Evolutionary conservation across 2,797 vertebrate species (phyloP).

Genomic region (Chiroxiphia lanceolata): DNA sequence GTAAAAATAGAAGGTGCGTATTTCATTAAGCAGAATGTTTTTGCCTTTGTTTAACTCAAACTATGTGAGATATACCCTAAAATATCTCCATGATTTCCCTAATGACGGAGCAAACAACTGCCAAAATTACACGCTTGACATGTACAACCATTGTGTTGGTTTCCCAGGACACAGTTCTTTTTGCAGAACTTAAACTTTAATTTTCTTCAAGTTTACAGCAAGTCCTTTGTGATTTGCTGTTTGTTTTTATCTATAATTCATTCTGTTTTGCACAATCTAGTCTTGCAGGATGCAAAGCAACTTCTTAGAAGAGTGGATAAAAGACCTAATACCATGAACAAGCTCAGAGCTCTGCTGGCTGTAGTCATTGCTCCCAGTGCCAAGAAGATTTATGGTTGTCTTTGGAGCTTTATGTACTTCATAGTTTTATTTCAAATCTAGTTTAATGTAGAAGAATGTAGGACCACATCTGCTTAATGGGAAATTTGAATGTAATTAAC

Average conservation of each 20-base stretch:
- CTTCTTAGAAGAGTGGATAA: neutral
- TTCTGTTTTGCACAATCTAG: neutral
- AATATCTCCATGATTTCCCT: constrained; percentile 11
- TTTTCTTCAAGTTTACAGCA: neutral
- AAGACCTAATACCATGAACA: neutral
- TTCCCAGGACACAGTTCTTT: neutral
- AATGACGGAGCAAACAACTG: neutral
- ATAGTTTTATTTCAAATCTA: constrained; percentile 23
- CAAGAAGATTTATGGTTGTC: constrained; percentile 39
- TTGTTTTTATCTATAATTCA: constrained; percentile 32
- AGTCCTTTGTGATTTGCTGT: neutral
- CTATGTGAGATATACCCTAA: neutral
- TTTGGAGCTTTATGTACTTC: constrained; percentile 11
- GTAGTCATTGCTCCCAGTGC: neutral
- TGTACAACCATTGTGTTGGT: neutral
- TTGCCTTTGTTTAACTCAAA: neutral
- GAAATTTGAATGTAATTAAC: neutral
- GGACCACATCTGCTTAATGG: constrained; percentile 16
- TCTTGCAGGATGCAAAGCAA: neutral
- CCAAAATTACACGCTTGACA: neutral
- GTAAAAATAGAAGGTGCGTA: neutral
- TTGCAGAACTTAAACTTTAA: neutral
- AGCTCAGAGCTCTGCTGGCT: neutral
- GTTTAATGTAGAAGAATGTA: constrained; percentile 4
- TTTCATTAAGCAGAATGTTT: neutral